These are phyloP conservation scores for Zosterops pallidus DNA, from an alignment of 2,113 vertebrate genomes.

Conservation along the genomic window DNA sequence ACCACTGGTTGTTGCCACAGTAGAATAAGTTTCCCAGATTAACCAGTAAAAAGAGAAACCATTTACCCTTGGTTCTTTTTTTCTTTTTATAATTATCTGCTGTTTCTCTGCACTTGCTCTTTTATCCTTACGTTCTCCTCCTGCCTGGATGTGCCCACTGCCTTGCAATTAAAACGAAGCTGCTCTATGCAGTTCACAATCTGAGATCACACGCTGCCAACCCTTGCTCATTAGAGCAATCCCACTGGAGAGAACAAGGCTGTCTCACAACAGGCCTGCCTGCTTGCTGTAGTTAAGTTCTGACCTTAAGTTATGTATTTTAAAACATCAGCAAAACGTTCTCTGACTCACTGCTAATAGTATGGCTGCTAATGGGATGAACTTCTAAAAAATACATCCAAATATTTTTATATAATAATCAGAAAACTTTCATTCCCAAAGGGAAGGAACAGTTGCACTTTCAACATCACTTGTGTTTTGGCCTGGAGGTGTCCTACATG, in stretches of 20 bases:
- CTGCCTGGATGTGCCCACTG: slow-evolving; percentile 5
- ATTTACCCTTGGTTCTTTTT: slow-evolving; percentile 36
- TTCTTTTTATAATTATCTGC: slow-evolving; percentile 40
- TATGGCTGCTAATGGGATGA: neutral
- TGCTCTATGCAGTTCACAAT: neutral
- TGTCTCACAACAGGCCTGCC: neutral
- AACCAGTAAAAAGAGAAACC: neutral
- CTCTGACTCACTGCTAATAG: slow-evolving; percentile 16
- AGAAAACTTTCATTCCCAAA: slow-evolving; percentile 26
- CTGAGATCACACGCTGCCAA: neutral
- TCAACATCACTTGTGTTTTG: slow-evolving; percentile 22
- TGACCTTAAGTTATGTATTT: neutral
- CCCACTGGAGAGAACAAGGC: neutral
- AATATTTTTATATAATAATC: slow-evolving; percentile 16
- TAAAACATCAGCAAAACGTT: slow-evolving; percentile 11
- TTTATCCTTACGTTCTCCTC: neutral
- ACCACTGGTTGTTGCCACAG: slow-evolving; percentile 30
- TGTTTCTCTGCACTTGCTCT: slow-evolving; percentile 5
- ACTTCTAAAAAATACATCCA: neutral
- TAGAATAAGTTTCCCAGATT: slow-evolving; percentile 2
- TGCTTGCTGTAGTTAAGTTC: neutral
- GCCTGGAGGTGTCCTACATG: neutral
- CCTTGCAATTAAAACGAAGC: slow-evolving; percentile 42
- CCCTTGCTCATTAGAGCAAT: slow-evolving; percentile 26
- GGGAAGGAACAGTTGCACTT: slow-evolving; percentile 13